phyloP scores from a whole-genome alignment of 37 sponge, comb jelly and placozoan species.

The Spongia lamella region DNA sequence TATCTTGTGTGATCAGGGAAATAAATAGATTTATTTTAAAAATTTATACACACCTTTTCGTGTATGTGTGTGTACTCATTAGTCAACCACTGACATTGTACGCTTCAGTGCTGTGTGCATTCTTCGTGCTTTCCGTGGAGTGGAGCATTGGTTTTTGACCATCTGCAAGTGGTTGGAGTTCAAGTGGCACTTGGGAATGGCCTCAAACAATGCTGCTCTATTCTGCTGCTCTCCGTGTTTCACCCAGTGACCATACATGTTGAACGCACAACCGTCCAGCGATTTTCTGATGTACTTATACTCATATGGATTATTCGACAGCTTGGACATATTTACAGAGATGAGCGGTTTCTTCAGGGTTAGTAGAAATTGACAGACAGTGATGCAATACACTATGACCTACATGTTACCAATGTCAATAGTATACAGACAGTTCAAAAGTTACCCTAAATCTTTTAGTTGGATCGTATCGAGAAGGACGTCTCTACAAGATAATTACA shows the following conservation, averaged over 20 bases:
- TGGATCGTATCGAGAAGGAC: constrained; percentile 1
- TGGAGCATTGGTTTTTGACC: no score
- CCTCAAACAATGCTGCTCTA: constrained; percentile 84
- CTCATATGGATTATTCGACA: constrained; percentile 64
- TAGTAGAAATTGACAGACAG: constrained; percentile 46
- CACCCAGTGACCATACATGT: constrained; percentile 92
- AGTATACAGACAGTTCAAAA: background rate
- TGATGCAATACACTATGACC: constrained; percentile 53
- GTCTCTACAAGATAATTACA: no score
- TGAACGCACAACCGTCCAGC: constrained; percentile 82
- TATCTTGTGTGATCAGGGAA: no score
- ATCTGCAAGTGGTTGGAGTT: no score
- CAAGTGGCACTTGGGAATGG: constrained; percentile 15
- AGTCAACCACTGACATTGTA: no score
- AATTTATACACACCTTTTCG: no score
- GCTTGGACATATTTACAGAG: constrained; percentile 40
- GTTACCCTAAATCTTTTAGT: constrained; percentile 48
- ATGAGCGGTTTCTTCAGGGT: constrained; percentile 32
- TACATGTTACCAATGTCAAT: background rate
- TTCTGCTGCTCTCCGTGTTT: constrained; percentile 91
- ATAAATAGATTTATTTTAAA: no score
- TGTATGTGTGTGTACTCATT: no score
- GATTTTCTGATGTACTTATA: constrained; percentile 55
- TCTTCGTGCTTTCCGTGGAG: no score
- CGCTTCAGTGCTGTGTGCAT: no score